Evolutionary conservation across 2,888 invertebrate genomes (phyloP), one percentile per base, ranked within the genome.

Genomic region (Oligia fasciuncula): DNA sequence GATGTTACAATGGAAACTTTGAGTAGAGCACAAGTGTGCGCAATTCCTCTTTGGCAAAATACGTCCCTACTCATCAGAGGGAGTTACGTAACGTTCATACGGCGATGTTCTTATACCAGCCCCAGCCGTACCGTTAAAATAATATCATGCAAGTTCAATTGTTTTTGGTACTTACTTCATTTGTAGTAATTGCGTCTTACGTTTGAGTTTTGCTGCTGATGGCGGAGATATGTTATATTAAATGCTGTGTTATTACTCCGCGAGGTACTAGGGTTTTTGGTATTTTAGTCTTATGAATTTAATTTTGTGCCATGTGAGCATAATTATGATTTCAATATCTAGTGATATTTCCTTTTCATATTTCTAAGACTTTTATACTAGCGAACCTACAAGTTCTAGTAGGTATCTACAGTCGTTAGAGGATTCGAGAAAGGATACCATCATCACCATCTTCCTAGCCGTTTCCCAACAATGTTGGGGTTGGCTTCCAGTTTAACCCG

Each of bases 1-100:
- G 95, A 95, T 95, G 95, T 96, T 93, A 96, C 96, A 96, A 94
- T 96, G 96, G 93, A 96, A 96, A 96, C 94, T 96, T 96, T 93
- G 94, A 93, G 93, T 92, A 93, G 92, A 93, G 93, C 94, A 93
- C 95, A 93, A 95, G 95, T 96, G 96, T 94, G 95, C 94, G 91
- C 94, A 93, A 95, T 95, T 94, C 93, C 94, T 95, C 93, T 92
- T 93, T 92, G 93, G 92, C 92, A 89, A 92, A 94, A 93, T 94
- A 94, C 93, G 93, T 91, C 92, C 91, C 88, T 87, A 86, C 91
- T 93, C 93, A 94, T 94, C 93, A 94, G 91, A 87, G 84, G 86
- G 90, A 92, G 91, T 94, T 94, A 92, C 90, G 91, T 94, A 93
- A 94, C 89, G 87, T 88, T 77, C 80, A 73, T 76, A 85, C 79